These are phyloP conservation scores for Apamea crenata DNA, from an alignment of 2,888 invertebrate species.

Conservation along the genomic window DNA sequence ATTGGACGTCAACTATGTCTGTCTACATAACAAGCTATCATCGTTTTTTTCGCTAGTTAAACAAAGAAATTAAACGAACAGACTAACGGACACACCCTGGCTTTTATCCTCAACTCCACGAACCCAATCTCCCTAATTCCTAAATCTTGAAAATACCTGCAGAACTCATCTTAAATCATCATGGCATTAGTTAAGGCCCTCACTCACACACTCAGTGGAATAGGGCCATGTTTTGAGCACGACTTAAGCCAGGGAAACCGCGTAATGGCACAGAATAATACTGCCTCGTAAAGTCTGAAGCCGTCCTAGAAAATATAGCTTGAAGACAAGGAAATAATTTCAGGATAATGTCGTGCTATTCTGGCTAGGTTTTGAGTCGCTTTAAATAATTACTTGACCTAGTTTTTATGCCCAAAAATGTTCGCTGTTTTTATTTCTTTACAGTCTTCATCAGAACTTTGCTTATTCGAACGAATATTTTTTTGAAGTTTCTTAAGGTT, in stretches of 20 bases:
- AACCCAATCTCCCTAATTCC: slow-evolving; percentile 34
- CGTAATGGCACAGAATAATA: slow-evolving; percentile 48
- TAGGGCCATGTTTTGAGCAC: slow-evolving; percentile 35
- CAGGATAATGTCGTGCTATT: slow-evolving; percentile 10
- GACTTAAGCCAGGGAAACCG: slow-evolving; percentile 37
- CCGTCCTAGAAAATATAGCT: slow-evolving; percentile 31
- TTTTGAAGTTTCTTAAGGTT: neutral
- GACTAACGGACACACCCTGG: neutral
- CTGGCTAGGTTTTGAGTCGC: neutral
- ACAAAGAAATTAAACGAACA: neutral
- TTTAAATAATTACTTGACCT: slow-evolving; percentile 34
- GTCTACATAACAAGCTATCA: neutral
- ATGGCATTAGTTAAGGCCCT: slow-evolving; percentile 30
- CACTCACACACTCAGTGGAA: slow-evolving; percentile 33
- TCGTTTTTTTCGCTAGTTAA: neutral
- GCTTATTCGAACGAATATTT: neutral
- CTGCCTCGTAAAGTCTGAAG: slow-evolving; percentile 50
- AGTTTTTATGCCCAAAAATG: neutral
- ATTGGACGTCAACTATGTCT: neutral
- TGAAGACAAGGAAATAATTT: slow-evolving; percentile 42
- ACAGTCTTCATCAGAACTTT: neutral
- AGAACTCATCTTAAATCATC: slow-evolving; percentile 40
- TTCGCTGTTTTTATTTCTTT: neutral
- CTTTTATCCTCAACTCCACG: slow-evolving; percentile 34
- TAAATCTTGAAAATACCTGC: slow-evolving; percentile 32